Conservation (phyloP, 1,140 invertebrate species). For the Cydia amplana region DNA sequence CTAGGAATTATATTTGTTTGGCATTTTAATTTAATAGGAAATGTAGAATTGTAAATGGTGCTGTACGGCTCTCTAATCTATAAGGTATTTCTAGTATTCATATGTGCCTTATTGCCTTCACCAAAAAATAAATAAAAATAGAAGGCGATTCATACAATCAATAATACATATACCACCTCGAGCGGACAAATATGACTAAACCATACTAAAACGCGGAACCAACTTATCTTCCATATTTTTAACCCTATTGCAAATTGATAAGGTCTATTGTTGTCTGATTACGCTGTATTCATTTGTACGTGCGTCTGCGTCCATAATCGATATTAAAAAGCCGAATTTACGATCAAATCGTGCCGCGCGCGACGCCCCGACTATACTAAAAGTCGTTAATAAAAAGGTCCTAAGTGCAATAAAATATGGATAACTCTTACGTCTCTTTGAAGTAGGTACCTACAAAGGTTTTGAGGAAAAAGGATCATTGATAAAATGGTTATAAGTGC, state of each 20-base stretch:
- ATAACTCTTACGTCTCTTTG: not conserved
- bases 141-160: too few species aligned
- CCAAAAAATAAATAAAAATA: too few species aligned
- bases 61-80: too few species aligned
- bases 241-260: not conserved
- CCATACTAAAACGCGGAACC: too few species aligned
- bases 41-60: too few species aligned
- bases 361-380: not conserved
- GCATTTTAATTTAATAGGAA: too few species aligned
- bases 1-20: too few species aligned
- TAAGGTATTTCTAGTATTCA: too few species aligned
- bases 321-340: conserved; percentile 14
- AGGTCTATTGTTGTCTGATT: not conserved
- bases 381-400: not conserved
- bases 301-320: not conserved
- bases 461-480: not conserved
- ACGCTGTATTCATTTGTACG: not conserved
- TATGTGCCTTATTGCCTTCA: too few species aligned
- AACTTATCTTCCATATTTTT: too few species aligned
- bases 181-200: too few species aligned
- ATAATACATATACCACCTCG: too few species aligned
- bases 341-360: not conserved
- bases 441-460: not conserved
- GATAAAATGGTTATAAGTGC: not conserved
- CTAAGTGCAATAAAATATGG: not conserved